phyloP scores from a whole-genome alignment of 2,797 vertebrate species.

The Simalia tracyae region DNA sequence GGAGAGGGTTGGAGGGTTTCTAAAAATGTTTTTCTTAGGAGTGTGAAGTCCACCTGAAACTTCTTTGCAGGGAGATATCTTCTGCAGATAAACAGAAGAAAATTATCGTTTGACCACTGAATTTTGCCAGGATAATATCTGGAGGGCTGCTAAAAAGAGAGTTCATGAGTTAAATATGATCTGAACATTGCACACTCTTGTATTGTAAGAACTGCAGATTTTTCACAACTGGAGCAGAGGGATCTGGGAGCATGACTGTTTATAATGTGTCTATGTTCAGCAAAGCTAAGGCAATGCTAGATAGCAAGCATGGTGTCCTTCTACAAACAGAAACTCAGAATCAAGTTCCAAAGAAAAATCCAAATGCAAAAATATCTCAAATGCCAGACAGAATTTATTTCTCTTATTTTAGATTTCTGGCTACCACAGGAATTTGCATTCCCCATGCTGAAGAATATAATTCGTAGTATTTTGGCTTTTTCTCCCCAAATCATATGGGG shows the following conservation, averaged over 20 bases:
- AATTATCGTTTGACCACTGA: neutral
- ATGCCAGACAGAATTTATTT: neutral
- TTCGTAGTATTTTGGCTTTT: neutral
- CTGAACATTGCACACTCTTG: neutral
- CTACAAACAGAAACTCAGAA: neutral
- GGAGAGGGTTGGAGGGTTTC: neutral
- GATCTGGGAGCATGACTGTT: neutral
- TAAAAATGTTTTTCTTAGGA: neutral
- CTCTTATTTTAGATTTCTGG: neutral
- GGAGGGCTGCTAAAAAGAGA: neutral
- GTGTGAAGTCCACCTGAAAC: neutral
- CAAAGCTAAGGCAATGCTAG: neutral
- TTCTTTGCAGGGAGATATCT: neutral
- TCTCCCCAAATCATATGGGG: neutral
- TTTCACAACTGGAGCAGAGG: neutral
- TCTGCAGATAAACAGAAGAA: neutral
- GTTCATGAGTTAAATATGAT: neutral
- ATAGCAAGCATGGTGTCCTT: neutral
- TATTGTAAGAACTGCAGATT: slow-evolving; percentile 15
- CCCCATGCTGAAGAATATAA: neutral
- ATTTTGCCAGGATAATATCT: neutral
- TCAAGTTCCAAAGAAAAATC: neutral
- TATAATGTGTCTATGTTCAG: neutral
- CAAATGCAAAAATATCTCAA: neutral
- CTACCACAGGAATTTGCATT: neutral